These are phyloP conservation scores for Plodia interpunctella DNA, from an alignment of 1,140 invertebrate species.

Conservation along the genomic window DNA sequence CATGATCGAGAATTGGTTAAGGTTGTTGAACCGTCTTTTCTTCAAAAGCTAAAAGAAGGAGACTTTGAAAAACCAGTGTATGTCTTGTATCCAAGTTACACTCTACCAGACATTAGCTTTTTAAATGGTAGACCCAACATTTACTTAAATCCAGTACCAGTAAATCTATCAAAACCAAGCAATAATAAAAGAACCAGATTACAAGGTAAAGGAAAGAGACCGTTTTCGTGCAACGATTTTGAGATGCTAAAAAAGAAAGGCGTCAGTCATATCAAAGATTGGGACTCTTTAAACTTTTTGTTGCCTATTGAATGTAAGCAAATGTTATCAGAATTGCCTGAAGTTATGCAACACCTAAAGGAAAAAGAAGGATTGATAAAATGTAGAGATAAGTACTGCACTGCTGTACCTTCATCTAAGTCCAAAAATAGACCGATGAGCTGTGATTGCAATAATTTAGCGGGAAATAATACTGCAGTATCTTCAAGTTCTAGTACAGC, in stretches of 20 bases:
- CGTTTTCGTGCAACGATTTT: slow-evolving; percentile 90
- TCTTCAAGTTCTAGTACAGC: slow-evolving; percentile 86
- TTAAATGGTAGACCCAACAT: slow-evolving; percentile 80
- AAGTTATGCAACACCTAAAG: slow-evolving; percentile 81
- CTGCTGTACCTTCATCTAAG: slow-evolving; percentile 78
- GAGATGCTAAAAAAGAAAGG: slow-evolving; percentile 88
- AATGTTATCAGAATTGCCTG: slow-evolving; percentile 86
- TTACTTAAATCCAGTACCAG: slow-evolving; percentile 75
- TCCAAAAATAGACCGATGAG: slow-evolving; percentile 77
- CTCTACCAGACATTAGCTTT: slow-evolving; percentile 92
- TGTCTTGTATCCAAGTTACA: slow-evolving; percentile 94
- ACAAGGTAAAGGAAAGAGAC: slow-evolving; percentile 77
- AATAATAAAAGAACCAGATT: slow-evolving; percentile 55
- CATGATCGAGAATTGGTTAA: slow-evolving; percentile 71
- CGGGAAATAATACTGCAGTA: slow-evolving; percentile 78
- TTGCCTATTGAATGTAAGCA: slow-evolving; percentile 88
- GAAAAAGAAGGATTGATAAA: slow-evolving; percentile 63
- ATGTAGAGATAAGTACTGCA: slow-evolving; percentile 82
- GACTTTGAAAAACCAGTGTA: slow-evolving; percentile 86
- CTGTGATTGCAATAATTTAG: slow-evolving; percentile 80
- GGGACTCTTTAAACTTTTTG: slow-evolving; percentile 93
- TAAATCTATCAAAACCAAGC: slow-evolving; percentile 58
- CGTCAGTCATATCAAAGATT: slow-evolving; percentile 90
- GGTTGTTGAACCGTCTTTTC: slow-evolving; percentile 81
- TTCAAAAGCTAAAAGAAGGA: slow-evolving; percentile 81